Evolutionary conservation across 2,888 invertebrate genomes (phyloP), one percentile per base, ranked within the genome.

Genomic region (Venusia cambrica): DNA sequence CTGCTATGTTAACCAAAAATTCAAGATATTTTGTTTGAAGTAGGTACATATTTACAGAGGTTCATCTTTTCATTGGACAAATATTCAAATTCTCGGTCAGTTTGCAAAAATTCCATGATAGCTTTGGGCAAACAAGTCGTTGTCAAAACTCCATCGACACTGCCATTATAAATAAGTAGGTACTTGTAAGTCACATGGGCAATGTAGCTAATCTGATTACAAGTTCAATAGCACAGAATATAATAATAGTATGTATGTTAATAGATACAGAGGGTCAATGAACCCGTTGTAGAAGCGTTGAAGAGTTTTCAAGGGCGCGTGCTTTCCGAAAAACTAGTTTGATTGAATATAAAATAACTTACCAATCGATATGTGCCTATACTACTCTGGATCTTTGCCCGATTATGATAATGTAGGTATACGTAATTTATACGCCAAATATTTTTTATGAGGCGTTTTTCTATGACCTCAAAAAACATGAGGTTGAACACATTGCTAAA

Each of bases 241-340:
- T n/a, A 38, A 33, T 20, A 33, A 32, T 38, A 13, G 19, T 19
- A 38, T n/a, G n/a, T n/a, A n/a, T 33, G 16, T 28, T 24, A 58
- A 57, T 60, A 64, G 56, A 34, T 33, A 38, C 31, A 10, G 38
- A 28, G 36, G 77, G 67, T 72, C 79, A 76, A 62, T 74, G 76
- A 77, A 73, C 78, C 62, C 64, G 50, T 63, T 57, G 65, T 69
- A 63, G 65, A 70, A 69, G 76, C 81, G 81, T 79, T 80, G 83
- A 81, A 76, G 77, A 81, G 77, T 81, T 79, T 80, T 81, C 80
- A 81, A 83, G 83, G 83, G 77, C 83, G 76, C 71, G 68, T 70
- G 65, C 21, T 68, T 70, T 62, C 63, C 60, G 60, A 34, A 30
- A 39, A 39, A 39, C 39, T 30, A 34, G 39, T 39, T 39, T 34